phyloP scores from a whole-genome alignment of 2,113 vertebrate genomes.

The Cichladusa arquata region DNA sequence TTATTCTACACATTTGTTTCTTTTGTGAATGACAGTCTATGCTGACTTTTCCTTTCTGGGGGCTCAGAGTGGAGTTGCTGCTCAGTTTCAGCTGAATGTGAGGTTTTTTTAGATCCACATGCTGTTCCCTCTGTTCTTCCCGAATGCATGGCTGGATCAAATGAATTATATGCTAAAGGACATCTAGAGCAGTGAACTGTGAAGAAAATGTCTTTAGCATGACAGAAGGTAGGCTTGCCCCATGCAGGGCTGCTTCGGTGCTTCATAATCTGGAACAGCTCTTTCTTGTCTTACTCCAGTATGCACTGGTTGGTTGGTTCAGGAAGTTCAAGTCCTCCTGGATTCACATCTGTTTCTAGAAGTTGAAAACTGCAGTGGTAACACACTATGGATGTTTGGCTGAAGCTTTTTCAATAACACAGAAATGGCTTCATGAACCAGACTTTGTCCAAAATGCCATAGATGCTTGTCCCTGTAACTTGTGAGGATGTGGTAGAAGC shows the following conservation, averaged over 20 bases:
- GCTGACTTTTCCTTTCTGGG: background rate
- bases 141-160: background rate
- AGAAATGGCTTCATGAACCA: background rate
- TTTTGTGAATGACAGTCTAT: background rate
- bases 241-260: background rate
- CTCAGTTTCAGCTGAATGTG: background rate
- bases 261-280: background rate
- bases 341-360: background rate
- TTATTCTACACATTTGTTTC: background rate
- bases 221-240: background rate
- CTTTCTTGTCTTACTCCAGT: background rate
- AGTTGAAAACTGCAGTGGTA: background rate
- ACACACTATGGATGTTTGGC: background rate
- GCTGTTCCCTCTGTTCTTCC: background rate
- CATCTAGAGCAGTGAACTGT: background rate
- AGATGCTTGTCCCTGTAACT: background rate
- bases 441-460: background rate
- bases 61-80: background rate
- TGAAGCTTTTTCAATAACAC: background rate
- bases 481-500: background rate
- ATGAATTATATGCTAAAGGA: background rate
- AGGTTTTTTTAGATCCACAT: background rate
- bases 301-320: background rate
- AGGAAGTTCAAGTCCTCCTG: background rate
- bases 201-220: background rate